phyloP scores from a whole-genome alignment of 2,888 invertebrate species.

The Phania funesta region DNA sequence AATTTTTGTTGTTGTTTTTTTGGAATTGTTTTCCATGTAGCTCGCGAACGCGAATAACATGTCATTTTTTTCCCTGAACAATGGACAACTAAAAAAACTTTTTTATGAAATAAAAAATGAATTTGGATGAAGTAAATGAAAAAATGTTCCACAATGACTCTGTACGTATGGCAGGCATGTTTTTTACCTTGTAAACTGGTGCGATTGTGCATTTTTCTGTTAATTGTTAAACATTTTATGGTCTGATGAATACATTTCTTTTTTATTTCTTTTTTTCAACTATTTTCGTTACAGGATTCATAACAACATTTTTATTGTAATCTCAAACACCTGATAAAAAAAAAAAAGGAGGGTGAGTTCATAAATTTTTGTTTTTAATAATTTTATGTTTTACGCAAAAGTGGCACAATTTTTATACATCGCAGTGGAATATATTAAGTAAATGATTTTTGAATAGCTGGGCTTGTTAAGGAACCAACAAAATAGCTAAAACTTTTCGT shows the following conservation, averaged over 20 bases:
- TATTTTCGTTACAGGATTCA: constrained; percentile 39
- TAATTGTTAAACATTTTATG: constrained; percentile 78
- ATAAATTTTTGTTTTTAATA: constrained; percentile 12
- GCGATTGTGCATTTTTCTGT: constrained; percentile 72
- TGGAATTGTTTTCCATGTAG: constrained; percentile 66
- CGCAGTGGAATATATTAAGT: not conserved
- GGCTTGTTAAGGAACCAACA: too few relatives aligned
- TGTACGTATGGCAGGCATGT: constrained; percentile 69
- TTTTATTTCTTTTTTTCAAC: constrained; percentile 50
- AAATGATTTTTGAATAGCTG: not conserved
- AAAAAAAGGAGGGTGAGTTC: constrained; percentile 13
- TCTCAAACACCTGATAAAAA: not conserved
- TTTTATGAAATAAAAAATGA: constrained; percentile 44
- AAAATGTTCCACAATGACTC: constrained; percentile 59
- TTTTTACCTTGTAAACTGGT: constrained; percentile 74
- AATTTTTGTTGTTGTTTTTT: constrained; percentile 57
- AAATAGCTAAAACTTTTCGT: too few relatives aligned
- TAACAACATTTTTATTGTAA: constrained; percentile 33
- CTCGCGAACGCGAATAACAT: constrained; percentile 67
- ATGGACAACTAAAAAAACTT: constrained; percentile 30
- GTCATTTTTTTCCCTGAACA: constrained; percentile 59
- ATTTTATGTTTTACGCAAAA: not conserved
- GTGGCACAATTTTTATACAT: not conserved
- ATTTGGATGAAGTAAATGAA: constrained; percentile 31
- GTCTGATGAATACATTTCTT: constrained; percentile 70